Evolutionary conservation across 2,797 vertebrate species (phyloP).

Genomic region (Anguilla anguilla): DNA sequence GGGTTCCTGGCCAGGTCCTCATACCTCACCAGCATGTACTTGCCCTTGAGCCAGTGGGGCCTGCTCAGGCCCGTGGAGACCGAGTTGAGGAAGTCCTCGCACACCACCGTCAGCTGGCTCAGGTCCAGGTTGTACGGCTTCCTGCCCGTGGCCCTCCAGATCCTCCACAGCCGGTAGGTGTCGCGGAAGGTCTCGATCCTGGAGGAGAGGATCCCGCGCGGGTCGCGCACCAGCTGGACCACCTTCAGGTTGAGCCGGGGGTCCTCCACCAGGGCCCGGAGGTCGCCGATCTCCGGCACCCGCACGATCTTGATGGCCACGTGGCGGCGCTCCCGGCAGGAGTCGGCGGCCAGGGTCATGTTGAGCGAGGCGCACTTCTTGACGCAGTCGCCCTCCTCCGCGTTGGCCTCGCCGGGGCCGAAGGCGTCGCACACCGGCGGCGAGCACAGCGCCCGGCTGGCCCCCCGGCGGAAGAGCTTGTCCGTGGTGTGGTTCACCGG

Average conservation of each 20-base stretch:
- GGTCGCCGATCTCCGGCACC: conserved; percentile 86
- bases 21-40: conserved; percentile 93
- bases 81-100: conserved; percentile 89
- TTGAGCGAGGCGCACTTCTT: conserved; percentile 86
- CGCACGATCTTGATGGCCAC: conserved; percentile 92
- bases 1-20: conserved; percentile 92
- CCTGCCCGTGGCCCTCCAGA: conserved; percentile 91
- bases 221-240: conserved; percentile 91
- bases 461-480: conserved; percentile 86
- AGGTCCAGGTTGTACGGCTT: conserved; percentile 88
- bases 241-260: conserved; percentile 91
- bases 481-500: conserved; percentile 88
- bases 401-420: conserved; percentile 68
- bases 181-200: conserved; percentile 92
- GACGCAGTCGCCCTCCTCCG: conserved; percentile 90
- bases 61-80: conserved; percentile 84
- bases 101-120: conserved; percentile 86
- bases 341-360: conserved; percentile 83
- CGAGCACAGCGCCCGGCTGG: conserved; percentile 88
- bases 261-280: conserved; percentile 88
- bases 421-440: conserved; percentile 83
- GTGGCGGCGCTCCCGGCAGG: conserved; percentile 82
- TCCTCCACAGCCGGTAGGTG: conserved; percentile 89
- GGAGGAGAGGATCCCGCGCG: conserved; percentile 88
- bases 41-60: conserved; percentile 88